Evolutionary conservation across 2,888 invertebrate genomes (phyloP).

Genomic region (Cetonia aurata): DNA sequence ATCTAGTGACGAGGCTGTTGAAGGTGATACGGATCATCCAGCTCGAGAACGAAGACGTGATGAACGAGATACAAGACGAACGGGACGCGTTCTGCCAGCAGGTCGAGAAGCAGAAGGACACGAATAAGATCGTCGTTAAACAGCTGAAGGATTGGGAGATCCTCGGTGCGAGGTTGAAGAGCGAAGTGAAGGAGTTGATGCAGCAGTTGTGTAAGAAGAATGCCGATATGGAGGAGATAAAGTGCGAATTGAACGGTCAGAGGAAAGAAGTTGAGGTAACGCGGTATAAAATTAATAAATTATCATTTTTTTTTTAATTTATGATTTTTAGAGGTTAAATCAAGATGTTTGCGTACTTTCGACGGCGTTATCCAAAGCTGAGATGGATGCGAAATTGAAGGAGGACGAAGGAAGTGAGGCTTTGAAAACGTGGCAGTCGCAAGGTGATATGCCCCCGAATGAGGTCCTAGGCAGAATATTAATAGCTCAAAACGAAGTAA

Average conservation of each 20-base stretch:
- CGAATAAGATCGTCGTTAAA: constrained; percentile 63
- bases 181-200: constrained; percentile 70
- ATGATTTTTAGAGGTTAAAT: constrained; percentile 69
- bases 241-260: constrained; percentile 70
- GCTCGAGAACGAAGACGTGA: constrained; percentile 77
- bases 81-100: constrained; percentile 67
- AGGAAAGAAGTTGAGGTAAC: constrained; percentile 71
- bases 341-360: constrained; percentile 72
- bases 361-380: constrained; percentile 68
- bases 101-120: constrained; percentile 64
- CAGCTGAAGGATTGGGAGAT: constrained; percentile 71
- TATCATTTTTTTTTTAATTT: background rate
- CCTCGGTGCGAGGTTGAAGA: constrained; percentile 69
- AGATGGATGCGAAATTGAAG: constrained; percentile 61
- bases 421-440: constrained; percentile 65
- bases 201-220: constrained; percentile 69
- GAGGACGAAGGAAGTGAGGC: constrained; percentile 64
- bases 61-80: constrained; percentile 75
- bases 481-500: constrained; percentile 63
- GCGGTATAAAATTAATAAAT: background rate
- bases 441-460: constrained; percentile 62
- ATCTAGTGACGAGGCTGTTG: constrained; percentile 79
- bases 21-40: constrained; percentile 81
- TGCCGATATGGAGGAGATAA: constrained; percentile 69
- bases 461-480: constrained; percentile 64